phyloP scores from a whole-genome alignment of 2,113 vertebrate genomes.

The Elephantulus edwardii region DNA sequence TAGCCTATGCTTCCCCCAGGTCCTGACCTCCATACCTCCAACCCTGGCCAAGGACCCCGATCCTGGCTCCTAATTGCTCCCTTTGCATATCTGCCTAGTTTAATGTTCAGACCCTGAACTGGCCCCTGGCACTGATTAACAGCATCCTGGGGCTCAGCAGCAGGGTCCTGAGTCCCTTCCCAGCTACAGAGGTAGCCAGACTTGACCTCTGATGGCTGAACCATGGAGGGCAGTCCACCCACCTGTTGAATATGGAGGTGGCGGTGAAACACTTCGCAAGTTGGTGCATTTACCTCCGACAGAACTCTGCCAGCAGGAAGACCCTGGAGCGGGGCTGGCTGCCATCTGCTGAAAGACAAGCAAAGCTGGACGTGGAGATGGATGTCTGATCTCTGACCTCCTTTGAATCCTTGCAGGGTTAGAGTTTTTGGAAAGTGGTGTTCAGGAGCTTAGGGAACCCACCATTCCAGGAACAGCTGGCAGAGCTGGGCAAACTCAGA shows the following conservation, averaged over 20 bases:
- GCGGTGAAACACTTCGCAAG: not conserved
- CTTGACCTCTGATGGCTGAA: not conserved
- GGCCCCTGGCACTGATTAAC: constrained; percentile 59
- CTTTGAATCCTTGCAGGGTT: constrained; percentile 40
- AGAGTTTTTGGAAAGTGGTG: not conserved
- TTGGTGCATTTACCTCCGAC: not conserved
- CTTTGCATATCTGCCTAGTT: constrained; percentile 59
- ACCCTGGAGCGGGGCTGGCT: not conserved
- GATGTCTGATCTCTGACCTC: constrained; percentile 30
- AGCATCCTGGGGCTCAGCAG: constrained; percentile 15
- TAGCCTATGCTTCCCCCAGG: constrained; percentile 53
- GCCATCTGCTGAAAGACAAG: constrained; percentile 56
- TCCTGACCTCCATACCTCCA: constrained; percentile 39
- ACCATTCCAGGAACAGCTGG: constrained; percentile 67
- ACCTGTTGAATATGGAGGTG: constrained; percentile 41
- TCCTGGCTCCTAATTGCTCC: constrained; percentile 72
- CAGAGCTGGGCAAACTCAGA: not conserved
- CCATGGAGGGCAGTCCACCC: not conserved
- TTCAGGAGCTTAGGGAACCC: constrained; percentile 29
- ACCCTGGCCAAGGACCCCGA: constrained; percentile 30
- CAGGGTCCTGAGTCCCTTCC: not conserved
- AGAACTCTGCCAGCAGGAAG: constrained; percentile 1
- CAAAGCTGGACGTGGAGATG: not conserved
- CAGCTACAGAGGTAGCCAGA: not conserved
- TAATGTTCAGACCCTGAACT: not conserved